Percentiles rank a stretch among this genome's conserved stretches.
Conservation (phyloP, 2,888 invertebrate genomes). For the Axea sp. region DNA sequence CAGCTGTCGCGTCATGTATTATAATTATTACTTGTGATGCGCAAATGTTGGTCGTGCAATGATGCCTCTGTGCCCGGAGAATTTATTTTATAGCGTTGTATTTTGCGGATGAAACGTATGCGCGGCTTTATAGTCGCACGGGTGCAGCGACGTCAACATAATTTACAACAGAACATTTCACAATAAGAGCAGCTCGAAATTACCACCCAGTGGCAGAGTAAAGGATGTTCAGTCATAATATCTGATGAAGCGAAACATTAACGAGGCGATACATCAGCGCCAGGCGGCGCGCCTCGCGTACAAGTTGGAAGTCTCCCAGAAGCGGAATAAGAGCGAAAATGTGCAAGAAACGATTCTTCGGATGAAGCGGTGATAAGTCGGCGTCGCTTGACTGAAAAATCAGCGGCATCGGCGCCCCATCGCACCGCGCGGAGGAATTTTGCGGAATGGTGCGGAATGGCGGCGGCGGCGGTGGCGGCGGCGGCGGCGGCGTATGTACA, state of each 20-base stretch:
- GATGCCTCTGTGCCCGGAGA: slow-evolving; percentile 47
- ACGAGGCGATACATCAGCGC: slow-evolving; percentile 75
- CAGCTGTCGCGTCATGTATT: slow-evolving; percentile 60
- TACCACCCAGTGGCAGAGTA: slow-evolving; percentile 77
- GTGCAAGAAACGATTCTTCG: slow-evolving; percentile 71
- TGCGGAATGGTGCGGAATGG: slow-evolving; percentile 22
- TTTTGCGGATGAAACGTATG: slow-evolving; percentile 62
- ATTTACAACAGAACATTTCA: slow-evolving; percentile 68
- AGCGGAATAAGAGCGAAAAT: slow-evolving; percentile 68
- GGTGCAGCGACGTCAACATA: slow-evolving; percentile 60
- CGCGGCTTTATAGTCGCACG: slow-evolving; percentile 62
- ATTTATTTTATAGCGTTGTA: slow-evolving; percentile 62
- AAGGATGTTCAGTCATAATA: slow-evolving; percentile 76
- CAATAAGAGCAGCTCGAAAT: slow-evolving; percentile 75
- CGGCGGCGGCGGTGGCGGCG: no score
- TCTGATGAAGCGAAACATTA: slow-evolving; percentile 78
- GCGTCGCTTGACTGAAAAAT: slow-evolving; percentile 54
- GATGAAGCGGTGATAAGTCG: slow-evolving; percentile 59
- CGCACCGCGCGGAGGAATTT: slow-evolving; percentile 20
- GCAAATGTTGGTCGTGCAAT: slow-evolving; percentile 50
- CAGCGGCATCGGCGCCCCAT: slow-evolving; percentile 36
- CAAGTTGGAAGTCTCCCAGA: slow-evolving; percentile 73
- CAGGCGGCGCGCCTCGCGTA: slow-evolving; percentile 61
- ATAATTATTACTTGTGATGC: slow-evolving; percentile 58
- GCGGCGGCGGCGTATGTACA: slow-evolving; percentile 16